Conservation (phyloP, 2,888 invertebrate species). For the Papilio protenor region DNA sequence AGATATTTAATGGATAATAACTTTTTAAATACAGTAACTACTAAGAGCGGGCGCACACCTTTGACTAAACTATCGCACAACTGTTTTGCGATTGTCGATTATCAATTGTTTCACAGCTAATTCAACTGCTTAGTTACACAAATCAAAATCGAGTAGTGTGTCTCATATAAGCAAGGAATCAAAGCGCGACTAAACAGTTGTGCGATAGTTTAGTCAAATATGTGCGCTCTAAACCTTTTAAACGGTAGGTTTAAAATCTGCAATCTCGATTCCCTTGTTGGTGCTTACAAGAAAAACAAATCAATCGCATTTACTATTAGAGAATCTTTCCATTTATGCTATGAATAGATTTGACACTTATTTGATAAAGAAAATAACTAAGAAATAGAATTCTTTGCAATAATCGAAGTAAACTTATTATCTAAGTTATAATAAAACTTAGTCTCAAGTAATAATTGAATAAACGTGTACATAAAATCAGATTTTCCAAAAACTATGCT, state of each 20-base stretch:
- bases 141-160: too few species aligned
- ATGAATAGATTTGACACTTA: conserved; percentile 53
- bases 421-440: conserved; percentile 6
- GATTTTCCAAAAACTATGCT: conserved; percentile 13
- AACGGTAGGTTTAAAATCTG: conserved; percentile 34
- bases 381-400: conserved; percentile 3
- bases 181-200: too few species aligned
- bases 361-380: conserved; percentile 45
- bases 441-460: not conserved
- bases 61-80: too few species aligned
- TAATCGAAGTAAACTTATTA: not conserved
- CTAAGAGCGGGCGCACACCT: too few species aligned
- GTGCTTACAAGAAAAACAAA: conserved; percentile 69
- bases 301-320: conserved; percentile 55
- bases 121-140: too few species aligned
- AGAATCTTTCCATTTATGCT: conserved; percentile 47
- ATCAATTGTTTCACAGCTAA: too few species aligned
- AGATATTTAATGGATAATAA: conserved; percentile 22
- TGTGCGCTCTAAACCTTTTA: not conserved
- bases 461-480: conserved; percentile 33
- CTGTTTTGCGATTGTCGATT: too few species aligned
- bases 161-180: too few species aligned
- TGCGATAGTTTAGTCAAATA: too few species aligned
- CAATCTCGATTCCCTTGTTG: conserved; percentile 62
- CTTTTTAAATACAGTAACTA: conserved; percentile 15